These are phyloP conservation scores for Synanthedon andrenaeformis DNA, from an alignment of 2,888 invertebrate genomes.

Conservation along the genomic window DNA sequence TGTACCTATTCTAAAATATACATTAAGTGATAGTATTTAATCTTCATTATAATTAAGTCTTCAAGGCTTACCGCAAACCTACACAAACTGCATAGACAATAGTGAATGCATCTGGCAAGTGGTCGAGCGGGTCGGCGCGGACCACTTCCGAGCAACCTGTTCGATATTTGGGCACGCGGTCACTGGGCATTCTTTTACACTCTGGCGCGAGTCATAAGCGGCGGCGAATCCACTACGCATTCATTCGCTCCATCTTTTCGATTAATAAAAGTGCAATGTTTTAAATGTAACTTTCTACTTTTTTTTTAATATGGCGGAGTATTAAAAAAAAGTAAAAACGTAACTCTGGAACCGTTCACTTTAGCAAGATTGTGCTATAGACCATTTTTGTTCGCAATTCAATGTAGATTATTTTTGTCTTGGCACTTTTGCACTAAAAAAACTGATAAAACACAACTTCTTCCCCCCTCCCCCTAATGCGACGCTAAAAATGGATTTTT, in stretches of 20 bases:
- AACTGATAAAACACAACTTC: too few species aligned
- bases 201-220: slow-evolving; percentile 10
- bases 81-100: slow-evolving; percentile 9
- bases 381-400: too few species aligned
- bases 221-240: slow-evolving; percentile 5
- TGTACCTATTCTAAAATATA: too few species aligned
- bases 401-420: too few species aligned
- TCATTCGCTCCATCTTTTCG: neutral
- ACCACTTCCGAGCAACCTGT: slow-evolving; percentile 18
- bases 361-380: too few species aligned
- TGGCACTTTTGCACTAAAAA: too few species aligned
- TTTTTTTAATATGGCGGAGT: too few species aligned
- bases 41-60: neutral
- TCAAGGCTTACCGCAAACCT: neutral
- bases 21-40: too few species aligned
- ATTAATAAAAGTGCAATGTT: neutral
- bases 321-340: too few species aligned
- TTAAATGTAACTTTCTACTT: neutral
- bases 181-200: slow-evolving; percentile 22
- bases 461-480: too few species aligned
- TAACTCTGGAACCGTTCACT: too few species aligned
- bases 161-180: slow-evolving; percentile 35
- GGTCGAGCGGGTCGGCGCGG: slow-evolving; percentile 8
- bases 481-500: too few species aligned
- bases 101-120: slow-evolving; percentile 12